Conservation (phyloP, 2,888 invertebrate genomes). For the Helobdella robusta region DNA sequence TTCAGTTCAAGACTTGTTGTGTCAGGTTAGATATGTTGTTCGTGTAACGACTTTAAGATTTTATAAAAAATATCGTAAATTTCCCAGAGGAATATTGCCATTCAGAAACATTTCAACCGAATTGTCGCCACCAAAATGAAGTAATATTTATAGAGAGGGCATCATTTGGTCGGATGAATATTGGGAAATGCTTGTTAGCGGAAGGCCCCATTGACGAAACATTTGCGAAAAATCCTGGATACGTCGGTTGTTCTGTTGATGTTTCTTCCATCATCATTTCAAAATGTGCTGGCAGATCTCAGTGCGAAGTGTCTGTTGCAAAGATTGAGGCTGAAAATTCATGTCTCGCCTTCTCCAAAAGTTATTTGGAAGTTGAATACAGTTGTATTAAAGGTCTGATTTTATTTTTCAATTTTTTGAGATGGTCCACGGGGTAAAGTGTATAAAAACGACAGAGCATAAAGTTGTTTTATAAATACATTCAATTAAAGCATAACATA, state of each 20-base stretch:
- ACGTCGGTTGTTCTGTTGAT: constrained; percentile 2
- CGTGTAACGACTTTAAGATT: no score
- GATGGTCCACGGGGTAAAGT: no score
- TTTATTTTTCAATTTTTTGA: no score
- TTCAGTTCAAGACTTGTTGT: no score
- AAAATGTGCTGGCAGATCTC: background rate
- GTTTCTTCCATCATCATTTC: constrained; percentile 1
- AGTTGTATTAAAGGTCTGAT: constrained; percentile 10
- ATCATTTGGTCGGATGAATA: background rate
- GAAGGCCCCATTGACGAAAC: background rate
- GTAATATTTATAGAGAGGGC: constrained; percentile 2
- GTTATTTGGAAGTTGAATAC: constrained; percentile 1
- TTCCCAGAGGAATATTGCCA: constrained; percentile 2
- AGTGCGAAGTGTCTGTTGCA: constrained; percentile 13
- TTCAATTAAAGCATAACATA: no score
- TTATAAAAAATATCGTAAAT: no score
- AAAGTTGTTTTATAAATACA: no score
- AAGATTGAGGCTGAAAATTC: constrained; percentile 1
- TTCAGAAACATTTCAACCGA: constrained; percentile 7
- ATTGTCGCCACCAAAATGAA: constrained; percentile 3
- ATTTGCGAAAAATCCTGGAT: background rate
- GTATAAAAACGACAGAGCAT: no score
- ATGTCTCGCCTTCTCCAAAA: constrained; percentile 4
- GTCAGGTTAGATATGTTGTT: no score
- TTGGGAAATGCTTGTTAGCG: background rate